A percentile compares a stretch with the other conserved stretches of the same genome.
These are phyloP conservation scores for Eriocheir sinensis DNA, from an alignment of 1,140 invertebrate genomes.

Conservation along the genomic window DNA sequence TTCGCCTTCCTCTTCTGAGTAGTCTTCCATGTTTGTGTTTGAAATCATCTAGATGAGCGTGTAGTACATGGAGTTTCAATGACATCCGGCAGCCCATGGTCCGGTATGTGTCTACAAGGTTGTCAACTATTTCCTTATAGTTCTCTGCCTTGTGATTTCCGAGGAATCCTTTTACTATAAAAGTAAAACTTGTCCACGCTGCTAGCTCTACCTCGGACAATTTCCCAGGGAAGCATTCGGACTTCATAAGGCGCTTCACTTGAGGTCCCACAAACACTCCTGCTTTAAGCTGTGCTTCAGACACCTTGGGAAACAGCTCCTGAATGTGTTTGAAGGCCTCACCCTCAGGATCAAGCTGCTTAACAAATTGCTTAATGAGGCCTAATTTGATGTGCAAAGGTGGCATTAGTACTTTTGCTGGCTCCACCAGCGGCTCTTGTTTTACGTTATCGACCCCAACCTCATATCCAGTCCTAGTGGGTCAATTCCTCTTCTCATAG, in stretches of 20 bases:
- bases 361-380: not conserved
- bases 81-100: constrained; percentile 48
- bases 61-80: constrained; percentile 34
- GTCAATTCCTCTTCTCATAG: not conserved
- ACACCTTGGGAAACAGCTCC: not conserved
- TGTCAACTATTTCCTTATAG: constrained; percentile 28
- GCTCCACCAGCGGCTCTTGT: no score
- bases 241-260: not conserved
- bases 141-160: constrained; percentile 40
- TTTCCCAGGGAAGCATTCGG: not conserved
- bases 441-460: no score
- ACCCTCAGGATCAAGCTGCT: not conserved
- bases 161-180: constrained; percentile 1
- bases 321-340: not conserved
- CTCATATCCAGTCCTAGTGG: not conserved
- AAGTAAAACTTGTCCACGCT: constrained; percentile 25
- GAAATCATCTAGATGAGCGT: constrained; percentile 47
- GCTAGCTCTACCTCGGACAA: not conserved
- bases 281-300: not conserved
- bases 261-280: not conserved
- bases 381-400: not conserved
- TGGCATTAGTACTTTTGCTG: no score
- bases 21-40: constrained; percentile 42
- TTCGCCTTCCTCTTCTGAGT: constrained; percentile 33
- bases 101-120: not conserved